Percentiles rank a stretch among this genome's conserved stretches.
Evolutionary conservation across 2,113 vertebrate species (phyloP).

Genomic region (Phocoena phocoena): DNA sequence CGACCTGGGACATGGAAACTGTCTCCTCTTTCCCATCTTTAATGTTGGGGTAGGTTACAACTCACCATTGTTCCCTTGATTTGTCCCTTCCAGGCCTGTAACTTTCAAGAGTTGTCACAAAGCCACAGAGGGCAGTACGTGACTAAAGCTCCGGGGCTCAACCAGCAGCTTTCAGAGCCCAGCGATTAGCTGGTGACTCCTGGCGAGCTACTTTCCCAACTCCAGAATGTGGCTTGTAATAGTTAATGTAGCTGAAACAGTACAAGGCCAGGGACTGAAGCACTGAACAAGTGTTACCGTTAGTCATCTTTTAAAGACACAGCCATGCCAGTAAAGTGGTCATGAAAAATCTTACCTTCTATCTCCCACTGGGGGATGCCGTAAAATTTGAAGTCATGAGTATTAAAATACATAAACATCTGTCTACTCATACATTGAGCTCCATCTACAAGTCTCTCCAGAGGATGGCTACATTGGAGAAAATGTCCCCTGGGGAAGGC

Average conservation of each 20-base stretch:
- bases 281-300: background rate
- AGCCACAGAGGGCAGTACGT: background rate
- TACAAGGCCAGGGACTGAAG: background rate
- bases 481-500: background rate
- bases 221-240: background rate
- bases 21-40: background rate
- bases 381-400: background rate
- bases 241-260: background rate
- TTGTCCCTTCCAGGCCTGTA: background rate
- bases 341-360: background rate
- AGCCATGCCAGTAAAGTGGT: background rate
- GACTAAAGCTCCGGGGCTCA: background rate
- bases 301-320: background rate
- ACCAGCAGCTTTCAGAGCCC: background rate
- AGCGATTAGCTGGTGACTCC: background rate
- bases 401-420: background rate
- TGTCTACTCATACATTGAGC: background rate
- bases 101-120: background rate
- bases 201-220: background rate
- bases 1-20: background rate
- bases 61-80: background rate
- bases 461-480: background rate
- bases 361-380: background rate
- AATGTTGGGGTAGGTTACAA: background rate
- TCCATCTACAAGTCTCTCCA: background rate